Percentiles rank a stretch among this genome's conserved stretches.
These are phyloP conservation scores for Bactericera cockerelli DNA, from an alignment of 1,140 invertebrate species.

Conservation along the genomic window DNA sequence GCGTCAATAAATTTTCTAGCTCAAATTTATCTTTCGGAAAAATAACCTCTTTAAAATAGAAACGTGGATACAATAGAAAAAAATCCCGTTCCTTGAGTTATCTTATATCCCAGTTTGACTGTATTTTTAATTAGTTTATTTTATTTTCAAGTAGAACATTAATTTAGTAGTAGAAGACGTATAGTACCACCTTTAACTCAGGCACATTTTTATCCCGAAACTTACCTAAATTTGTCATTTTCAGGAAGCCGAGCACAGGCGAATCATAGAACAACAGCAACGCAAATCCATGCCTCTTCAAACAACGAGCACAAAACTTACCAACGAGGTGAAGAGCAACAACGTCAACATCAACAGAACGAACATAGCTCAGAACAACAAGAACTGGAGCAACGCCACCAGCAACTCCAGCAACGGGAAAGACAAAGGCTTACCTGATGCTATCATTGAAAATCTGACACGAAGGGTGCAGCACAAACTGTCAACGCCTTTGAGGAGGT, in stretches of 20 bases:
- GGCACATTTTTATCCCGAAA: too few relatives aligned
- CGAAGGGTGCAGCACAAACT: constrained; percentile 47
- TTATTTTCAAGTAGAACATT: too few relatives aligned
- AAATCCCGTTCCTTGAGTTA: too few relatives aligned
- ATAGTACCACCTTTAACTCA: too few relatives aligned
- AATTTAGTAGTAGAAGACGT: too few relatives aligned
- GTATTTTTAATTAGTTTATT: too few relatives aligned
- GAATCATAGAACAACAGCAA: constrained; percentile 33
- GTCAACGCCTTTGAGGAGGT: background rate
- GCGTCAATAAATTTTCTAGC: too few relatives aligned
- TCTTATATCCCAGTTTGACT: too few relatives aligned
- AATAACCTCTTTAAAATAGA: too few relatives aligned
- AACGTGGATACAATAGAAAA: too few relatives aligned
- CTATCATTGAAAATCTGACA: constrained; percentile 52
- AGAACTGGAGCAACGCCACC: too few relatives aligned
- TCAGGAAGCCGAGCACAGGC: constrained; percentile 79
- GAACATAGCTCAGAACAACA: constrained; percentile 24
- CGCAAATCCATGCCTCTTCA: background rate
- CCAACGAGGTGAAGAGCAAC: background rate
- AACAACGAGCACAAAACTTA: background rate
- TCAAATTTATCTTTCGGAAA: too few relatives aligned
- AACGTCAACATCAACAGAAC: background rate
- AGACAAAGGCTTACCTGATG: constrained; percentile 45
- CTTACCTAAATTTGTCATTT: constrained; percentile 22
- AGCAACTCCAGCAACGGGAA: constrained; percentile 17